phyloP scores from a whole-genome alignment of 2,797 vertebrate genomes.

The Clarias fuscus region DNA sequence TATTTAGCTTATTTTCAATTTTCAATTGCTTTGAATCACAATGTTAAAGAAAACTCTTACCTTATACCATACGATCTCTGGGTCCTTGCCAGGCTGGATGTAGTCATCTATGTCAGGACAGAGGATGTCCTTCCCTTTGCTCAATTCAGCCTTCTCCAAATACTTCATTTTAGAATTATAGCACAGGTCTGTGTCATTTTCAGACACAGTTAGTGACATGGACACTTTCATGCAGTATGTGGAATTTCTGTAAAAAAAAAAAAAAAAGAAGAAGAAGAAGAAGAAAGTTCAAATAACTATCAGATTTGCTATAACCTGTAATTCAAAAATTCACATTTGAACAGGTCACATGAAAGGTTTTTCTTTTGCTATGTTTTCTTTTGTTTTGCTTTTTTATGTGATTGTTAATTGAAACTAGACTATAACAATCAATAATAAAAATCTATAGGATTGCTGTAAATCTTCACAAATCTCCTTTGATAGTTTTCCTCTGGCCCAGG shows the following conservation, averaged over 20 bases:
- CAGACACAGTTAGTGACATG: conserved; percentile 93
- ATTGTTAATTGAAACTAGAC: not conserved
- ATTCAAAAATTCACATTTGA: not conserved
- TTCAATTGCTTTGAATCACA: not conserved
- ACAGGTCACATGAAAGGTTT: not conserved
- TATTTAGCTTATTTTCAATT: not conserved
- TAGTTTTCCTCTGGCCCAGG: not conserved
- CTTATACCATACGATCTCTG: conserved; percentile 96
- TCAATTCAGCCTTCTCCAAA: conserved; percentile 95
- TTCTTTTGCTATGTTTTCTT: no score
- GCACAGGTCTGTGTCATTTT: conserved; percentile 96
- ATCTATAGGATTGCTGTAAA: not conserved
- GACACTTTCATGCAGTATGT: conserved; percentile 99
- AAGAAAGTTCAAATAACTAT: not conserved
- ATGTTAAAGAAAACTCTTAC: conserved; percentile 68
- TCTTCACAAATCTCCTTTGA: not conserved
- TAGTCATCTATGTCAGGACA: conserved; percentile 95
- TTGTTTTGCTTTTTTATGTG: not conserved
- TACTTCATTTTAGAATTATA: conserved; percentile 99
- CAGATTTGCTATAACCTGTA: not conserved
- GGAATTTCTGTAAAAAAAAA: conserved; percentile 84
- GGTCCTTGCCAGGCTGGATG: conserved; percentile 84
- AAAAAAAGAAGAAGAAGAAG: conserved; percentile 1
- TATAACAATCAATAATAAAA: not conserved
- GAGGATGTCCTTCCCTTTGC: conserved; percentile 95